A percentile compares a stretch with the other conserved stretches of the same genome.
Evolutionary conservation across 2,113 vertebrate genomes (phyloP).

Genomic region (Rhadina sibilatrix): DNA sequence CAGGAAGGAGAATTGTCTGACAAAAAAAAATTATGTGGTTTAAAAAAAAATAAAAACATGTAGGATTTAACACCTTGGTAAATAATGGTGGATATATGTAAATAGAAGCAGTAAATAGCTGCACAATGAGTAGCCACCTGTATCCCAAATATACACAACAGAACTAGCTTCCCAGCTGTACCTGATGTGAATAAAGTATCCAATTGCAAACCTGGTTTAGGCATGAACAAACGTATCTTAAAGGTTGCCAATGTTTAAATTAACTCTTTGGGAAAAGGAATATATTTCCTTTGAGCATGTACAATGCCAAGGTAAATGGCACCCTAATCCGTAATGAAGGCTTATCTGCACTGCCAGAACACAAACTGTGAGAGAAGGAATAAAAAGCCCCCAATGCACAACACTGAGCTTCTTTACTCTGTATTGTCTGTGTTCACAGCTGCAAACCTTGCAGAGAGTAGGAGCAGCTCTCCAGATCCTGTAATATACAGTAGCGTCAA

Average conservation of each 20-base stretch:
- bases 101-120: neutral
- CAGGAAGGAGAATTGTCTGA: neutral
- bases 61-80: neutral
- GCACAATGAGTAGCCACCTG: neutral
- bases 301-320: slow-evolving; percentile 37
- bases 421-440: slow-evolving; percentile 27
- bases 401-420: slow-evolving; percentile 12
- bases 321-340: slow-evolving; percentile 26
- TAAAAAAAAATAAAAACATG: neutral
- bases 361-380: neutral
- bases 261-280: slow-evolving; percentile 49
- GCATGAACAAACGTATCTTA: slow-evolving; percentile 1
- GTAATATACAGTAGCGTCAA: neutral
- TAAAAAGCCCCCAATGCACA: neutral
- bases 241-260: slow-evolving; percentile 51
- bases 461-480: neutral
- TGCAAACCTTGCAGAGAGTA: neutral
- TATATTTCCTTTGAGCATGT: neutral
- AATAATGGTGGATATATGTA: neutral
- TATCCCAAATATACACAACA: neutral
- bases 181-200: slow-evolving; percentile 5
- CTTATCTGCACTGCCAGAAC: slow-evolving; percentile 25
- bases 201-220: slow-evolving; percentile 1
- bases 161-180: neutral
- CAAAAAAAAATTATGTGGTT: neutral